Percentiles rank a stretch among this genome's conserved stretches.
Evolutionary conservation across 2,113 vertebrate species (phyloP).

Genomic region (Alligator sinensis): DNA sequence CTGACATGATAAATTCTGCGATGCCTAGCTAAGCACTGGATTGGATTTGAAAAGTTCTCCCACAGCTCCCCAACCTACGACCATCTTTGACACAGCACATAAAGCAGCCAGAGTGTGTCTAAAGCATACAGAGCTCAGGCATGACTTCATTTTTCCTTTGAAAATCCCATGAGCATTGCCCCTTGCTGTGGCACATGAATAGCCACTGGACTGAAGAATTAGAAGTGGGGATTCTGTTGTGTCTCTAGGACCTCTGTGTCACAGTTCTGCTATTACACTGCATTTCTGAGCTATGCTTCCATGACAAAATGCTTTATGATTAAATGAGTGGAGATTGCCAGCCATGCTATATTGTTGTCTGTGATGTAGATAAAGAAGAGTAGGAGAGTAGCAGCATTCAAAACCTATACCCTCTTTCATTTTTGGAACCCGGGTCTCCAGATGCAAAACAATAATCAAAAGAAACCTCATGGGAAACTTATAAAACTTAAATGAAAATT

Average conservation of each 20-base stretch:
- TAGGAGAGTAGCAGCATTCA: neutral
- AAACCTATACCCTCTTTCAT: neutral
- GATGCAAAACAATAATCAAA: neutral
- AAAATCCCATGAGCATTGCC: neutral
- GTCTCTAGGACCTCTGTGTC: neutral
- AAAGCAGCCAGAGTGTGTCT: no score
- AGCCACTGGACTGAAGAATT: neutral
- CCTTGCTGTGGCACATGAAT: fast-evolving
- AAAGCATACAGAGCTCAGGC: no score
- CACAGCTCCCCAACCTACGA: neutral
- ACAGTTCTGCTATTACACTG: neutral
- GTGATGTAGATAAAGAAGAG: neutral
- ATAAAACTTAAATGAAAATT: neutral
- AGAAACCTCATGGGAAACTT: neutral
- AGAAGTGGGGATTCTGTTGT: neutral
- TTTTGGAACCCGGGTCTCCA: neutral
- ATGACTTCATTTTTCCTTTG: neutral
- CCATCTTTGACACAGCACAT: neutral
- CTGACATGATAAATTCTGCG: neutral
- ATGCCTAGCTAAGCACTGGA: fast-evolving
- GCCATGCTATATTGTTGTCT: neutral
- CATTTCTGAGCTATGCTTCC: neutral
- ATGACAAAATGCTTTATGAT: neutral
- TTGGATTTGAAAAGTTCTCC: neutral
- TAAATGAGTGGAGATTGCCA: neutral